Percentiles rank a stretch among this genome's conserved stretches.
These are phyloP conservation scores for Romanogobio albipinnatus DNA, from an alignment of 2,113 vertebrate species.

Conservation along the genomic window DNA sequence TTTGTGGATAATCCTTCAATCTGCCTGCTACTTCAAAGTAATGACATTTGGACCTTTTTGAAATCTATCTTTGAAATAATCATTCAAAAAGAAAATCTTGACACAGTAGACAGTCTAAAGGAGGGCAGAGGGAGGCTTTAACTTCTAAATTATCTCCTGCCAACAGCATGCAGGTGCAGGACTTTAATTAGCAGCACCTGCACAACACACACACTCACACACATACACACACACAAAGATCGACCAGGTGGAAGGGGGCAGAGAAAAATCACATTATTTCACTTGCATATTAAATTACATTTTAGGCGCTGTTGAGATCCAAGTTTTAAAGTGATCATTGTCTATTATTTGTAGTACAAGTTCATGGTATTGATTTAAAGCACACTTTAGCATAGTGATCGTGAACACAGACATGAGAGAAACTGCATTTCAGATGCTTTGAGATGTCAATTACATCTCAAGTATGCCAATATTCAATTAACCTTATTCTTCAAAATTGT, in stretches of 20 bases:
- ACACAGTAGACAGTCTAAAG: background rate
- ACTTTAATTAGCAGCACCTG: constrained; percentile 28
- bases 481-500: constrained; percentile 5
- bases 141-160: constrained; percentile 26
- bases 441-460: background rate
- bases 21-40: background rate
- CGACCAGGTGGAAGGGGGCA: background rate
- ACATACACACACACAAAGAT: background rate
- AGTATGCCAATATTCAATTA: background rate
- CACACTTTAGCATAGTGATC: background rate
- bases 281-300: background rate
- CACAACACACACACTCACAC: background rate
- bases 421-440: background rate
- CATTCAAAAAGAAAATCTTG: background rate
- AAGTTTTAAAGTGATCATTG: background rate
- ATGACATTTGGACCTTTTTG: background rate
- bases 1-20: background rate
- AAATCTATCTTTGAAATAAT: background rate
- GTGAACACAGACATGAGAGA: background rate
- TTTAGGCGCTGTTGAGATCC: background rate
- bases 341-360: background rate
- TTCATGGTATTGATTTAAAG: background rate
- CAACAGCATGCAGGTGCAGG: constrained; percentile 18
- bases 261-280: constrained; percentile 3
- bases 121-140: constrained; percentile 15